Conservation (phyloP, 1,140 invertebrate genomes). For the Drosophila lacertosa region DNA sequence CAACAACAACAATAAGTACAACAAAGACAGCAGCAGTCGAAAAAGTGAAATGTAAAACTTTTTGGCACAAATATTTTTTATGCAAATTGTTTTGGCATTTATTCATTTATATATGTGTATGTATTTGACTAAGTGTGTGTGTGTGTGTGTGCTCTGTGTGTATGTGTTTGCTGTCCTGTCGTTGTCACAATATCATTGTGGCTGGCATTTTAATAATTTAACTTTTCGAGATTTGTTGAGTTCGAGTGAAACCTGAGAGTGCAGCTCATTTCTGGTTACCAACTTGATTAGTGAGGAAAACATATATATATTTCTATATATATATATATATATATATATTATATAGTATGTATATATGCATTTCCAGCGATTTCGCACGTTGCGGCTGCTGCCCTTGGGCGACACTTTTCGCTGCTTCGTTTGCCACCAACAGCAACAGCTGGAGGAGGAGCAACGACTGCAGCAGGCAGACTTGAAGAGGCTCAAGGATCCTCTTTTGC, state of each 20-base stretch:
- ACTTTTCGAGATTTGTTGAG: slow-evolving; percentile 55
- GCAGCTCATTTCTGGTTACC: slow-evolving; percentile 30
- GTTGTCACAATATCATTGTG: slow-evolving; percentile 47
- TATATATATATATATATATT: background rate
- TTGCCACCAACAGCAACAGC: slow-evolving; percentile 16
- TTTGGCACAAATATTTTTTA: slow-evolving; percentile 79
- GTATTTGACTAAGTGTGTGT: slow-evolving; percentile 19
- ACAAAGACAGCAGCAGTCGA: background rate
- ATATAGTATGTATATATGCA: background rate
- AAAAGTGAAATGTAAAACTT: slow-evolving; percentile 60
- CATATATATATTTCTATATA: background rate
- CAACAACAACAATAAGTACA: slow-evolving; percentile 20
- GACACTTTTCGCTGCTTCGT: slow-evolving; percentile 37
- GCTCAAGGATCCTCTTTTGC: slow-evolving; percentile 52
- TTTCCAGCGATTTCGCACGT: background rate
- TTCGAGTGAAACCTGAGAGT: slow-evolving; percentile 11
- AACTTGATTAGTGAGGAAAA: slow-evolving; percentile 28
- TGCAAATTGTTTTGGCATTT: slow-evolving; percentile 80
- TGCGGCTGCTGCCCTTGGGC: background rate
- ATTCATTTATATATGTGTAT: slow-evolving; percentile 61
- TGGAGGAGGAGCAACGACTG: slow-evolving; percentile 6
- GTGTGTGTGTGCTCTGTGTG: slow-evolving; percentile 1
- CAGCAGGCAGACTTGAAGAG: slow-evolving; percentile 29
- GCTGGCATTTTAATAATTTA: slow-evolving; percentile 75
- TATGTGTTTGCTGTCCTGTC: background rate